phyloP scores from a whole-genome alignment of 2,797 vertebrate species.

The Gobionotothen gibberifrons region DNA sequence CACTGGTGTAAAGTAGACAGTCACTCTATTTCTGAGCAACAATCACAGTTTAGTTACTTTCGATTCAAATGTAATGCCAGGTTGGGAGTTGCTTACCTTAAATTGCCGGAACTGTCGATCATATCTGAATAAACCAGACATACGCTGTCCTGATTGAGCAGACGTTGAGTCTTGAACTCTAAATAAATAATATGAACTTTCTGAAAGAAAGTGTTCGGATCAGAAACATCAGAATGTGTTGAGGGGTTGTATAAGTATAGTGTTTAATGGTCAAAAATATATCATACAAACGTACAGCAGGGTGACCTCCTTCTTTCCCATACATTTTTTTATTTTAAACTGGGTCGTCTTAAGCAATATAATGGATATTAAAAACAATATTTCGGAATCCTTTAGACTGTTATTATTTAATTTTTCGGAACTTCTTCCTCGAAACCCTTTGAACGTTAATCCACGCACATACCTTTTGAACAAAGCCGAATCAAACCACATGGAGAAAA shows the following conservation, averaged over 20 bases:
- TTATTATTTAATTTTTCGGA: constrained; percentile 21
- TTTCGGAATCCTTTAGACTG: background rate
- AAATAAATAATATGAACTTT: no score
- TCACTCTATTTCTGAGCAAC: background rate
- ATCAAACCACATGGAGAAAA: constrained; percentile 1
- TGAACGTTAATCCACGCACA: constrained; percentile 8
- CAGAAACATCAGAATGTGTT: background rate
- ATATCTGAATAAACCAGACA: constrained; percentile 8
- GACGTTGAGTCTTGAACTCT: background rate
- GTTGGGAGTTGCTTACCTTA: background rate
- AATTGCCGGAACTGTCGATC: background rate
- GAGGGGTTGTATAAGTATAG: background rate
- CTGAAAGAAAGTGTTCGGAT: no score
- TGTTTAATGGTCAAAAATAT: background rate
- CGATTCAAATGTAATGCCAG: background rate
- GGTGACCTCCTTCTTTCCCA: background rate
- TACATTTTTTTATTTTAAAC: background rate
- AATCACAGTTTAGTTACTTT: background rate
- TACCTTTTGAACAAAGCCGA: constrained; percentile 12
- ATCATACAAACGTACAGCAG: no score
- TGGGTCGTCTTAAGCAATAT: background rate
- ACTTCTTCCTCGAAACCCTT: background rate
- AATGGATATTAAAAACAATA: constrained; percentile 16
- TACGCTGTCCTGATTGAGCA: background rate
- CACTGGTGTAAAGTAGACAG: background rate